Conservation (phyloP, 1,140 invertebrate genomes). For the Heliconius hermathena region DNA sequence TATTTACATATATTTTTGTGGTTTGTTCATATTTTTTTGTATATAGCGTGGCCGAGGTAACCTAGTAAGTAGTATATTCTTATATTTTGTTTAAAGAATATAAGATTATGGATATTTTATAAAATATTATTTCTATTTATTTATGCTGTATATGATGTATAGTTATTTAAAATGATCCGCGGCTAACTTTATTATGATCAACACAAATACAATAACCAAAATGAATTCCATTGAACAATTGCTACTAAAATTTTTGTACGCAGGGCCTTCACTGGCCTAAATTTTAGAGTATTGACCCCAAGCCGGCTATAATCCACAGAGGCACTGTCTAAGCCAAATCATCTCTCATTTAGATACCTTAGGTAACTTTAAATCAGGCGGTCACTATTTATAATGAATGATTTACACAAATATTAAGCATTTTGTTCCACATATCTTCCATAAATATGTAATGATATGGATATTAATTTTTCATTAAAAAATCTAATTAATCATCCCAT, state of each 20-base stretch:
- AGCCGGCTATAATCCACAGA: slow-evolving; percentile 20
- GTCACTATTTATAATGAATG: slow-evolving; percentile 23
- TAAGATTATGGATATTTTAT: neutral
- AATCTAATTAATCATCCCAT: too few species aligned
- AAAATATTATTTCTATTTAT: too few species aligned
- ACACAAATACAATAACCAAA: neutral
- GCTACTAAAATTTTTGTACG: slow-evolving; percentile 22
- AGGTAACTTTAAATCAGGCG: slow-evolving; percentile 5
- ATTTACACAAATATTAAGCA: neutral
- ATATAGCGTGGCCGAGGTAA: too few species aligned
- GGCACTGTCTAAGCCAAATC: slow-evolving; percentile 18
- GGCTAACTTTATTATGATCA: neutral
- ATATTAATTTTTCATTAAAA: neutral
- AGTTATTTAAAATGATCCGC: neutral
- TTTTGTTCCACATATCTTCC: neutral
- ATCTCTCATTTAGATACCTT: slow-evolving; percentile 2
- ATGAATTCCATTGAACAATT: slow-evolving; percentile 8
- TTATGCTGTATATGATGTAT: neutral
- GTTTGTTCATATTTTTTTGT: too few species aligned
- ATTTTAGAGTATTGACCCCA: slow-evolving; percentile 64
- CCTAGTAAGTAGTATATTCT: too few species aligned
- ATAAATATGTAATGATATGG: neutral
- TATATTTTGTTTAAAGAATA: neutral
- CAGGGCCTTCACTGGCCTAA: slow-evolving; percentile 50
- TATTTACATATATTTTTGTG: too few species aligned